phyloP scores from a whole-genome alignment of 2,888 invertebrate genomes.

The Malacosoma neustria region DNA sequence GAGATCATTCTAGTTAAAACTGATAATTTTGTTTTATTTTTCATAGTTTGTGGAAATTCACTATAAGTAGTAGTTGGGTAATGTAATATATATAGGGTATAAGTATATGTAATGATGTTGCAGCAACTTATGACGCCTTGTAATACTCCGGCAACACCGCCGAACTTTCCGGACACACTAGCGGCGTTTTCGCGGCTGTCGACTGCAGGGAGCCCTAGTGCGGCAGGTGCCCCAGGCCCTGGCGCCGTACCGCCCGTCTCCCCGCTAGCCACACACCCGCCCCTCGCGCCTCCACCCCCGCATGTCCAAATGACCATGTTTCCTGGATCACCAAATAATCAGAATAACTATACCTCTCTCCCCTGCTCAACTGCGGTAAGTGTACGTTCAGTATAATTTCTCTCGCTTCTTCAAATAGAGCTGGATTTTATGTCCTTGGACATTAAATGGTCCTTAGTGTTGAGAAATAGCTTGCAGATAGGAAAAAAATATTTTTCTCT shows the following conservation, averaged over 20 bases:
- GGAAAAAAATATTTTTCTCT: too few species aligned
- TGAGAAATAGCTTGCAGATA: too few species aligned
- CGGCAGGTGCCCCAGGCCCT: constrained; percentile 34
- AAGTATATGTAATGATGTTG: too few species aligned
- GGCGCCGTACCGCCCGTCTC: constrained; percentile 53
- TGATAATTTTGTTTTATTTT: too few species aligned
- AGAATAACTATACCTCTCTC: constrained; percentile 53
- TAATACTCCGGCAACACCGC: constrained; percentile 95
- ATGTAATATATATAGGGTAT: too few species aligned
- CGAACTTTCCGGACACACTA: constrained; percentile 93
- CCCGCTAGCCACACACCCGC: constrained; percentile 60
- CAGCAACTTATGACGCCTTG: constrained; percentile 91
- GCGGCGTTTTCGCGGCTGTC: constrained; percentile 92
- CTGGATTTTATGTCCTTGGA: too few species aligned
- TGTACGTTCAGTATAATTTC: too few species aligned
- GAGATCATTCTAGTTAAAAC: too few species aligned
- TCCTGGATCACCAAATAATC: constrained; percentile 46
- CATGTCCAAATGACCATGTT: constrained; percentile 48
- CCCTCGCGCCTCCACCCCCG: constrained; percentile 34
- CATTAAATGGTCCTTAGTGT: too few species aligned
- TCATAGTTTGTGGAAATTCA: too few species aligned
- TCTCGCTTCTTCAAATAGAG: too few species aligned
- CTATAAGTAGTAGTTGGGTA: too few species aligned
- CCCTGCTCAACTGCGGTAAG: constrained; percentile 69
- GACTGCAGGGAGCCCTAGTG: constrained; percentile 75